Evolutionary conservation across 2,888 invertebrate species (phyloP).

Genomic region (Lacanobia wlatinum): DNA sequence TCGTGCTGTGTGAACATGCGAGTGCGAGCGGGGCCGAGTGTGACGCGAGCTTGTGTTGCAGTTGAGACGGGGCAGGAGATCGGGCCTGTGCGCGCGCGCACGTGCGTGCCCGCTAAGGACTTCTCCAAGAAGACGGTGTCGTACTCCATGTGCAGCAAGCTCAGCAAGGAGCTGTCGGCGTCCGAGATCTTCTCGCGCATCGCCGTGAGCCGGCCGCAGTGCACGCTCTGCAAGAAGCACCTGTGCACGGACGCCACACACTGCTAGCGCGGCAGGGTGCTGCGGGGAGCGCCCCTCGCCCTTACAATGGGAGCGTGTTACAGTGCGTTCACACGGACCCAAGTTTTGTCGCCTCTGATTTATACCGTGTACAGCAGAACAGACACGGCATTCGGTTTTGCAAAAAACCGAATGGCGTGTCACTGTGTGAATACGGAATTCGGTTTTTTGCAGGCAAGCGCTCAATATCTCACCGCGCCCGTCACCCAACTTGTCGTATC

Average conservation of each 20-base stretch:
- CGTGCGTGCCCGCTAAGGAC: constrained; percentile 87
- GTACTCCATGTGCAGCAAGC: constrained; percentile 86
- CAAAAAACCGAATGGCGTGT: too few species aligned
- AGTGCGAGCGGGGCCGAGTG: neutral
- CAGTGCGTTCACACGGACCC: too few species aligned
- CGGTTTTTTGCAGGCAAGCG: too few species aligned
- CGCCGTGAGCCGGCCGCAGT: constrained; percentile 84
- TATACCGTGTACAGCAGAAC: too few species aligned
- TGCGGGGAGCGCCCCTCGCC: neutral
- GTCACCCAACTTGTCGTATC: too few species aligned
- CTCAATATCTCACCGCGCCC: too few species aligned
- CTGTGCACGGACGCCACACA: constrained; percentile 83
- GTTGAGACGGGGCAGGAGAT: constrained; percentile 87
- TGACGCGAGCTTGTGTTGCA: constrained; percentile 65
- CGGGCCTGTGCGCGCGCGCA: constrained; percentile 87
- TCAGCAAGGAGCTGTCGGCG: constrained; percentile 86
- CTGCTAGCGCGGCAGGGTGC: constrained; percentile 73
- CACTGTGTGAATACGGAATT: too few species aligned
- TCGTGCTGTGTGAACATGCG: neutral
- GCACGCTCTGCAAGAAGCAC: constrained; percentile 86
- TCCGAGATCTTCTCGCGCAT: constrained; percentile 88
- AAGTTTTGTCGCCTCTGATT: too few species aligned
- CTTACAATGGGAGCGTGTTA: constrained; percentile 54
- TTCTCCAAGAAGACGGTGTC: constrained; percentile 87
- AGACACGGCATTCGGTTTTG: too few species aligned